Percentiles rank a stretch among this genome's conserved stretches.
Evolutionary conservation across 2,113 vertebrate species (phyloP).

Genomic region (Uropsilus gracilis): DNA sequence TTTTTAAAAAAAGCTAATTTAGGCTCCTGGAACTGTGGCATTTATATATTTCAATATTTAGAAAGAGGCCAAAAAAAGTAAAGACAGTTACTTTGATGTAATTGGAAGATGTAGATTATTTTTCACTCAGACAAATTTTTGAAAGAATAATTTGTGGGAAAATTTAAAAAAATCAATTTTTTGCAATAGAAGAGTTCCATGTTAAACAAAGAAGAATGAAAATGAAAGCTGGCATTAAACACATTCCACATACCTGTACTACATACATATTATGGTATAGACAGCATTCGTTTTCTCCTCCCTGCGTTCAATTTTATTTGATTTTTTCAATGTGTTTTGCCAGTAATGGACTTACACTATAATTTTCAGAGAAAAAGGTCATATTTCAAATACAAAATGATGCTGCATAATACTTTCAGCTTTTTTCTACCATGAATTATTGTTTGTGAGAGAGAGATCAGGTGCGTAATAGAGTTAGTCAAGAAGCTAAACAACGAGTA

Average conservation of each 20-base stretch:
- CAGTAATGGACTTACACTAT: background rate
- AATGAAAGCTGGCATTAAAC: background rate
- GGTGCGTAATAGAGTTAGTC: background rate
- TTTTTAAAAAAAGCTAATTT: background rate
- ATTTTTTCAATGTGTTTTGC: background rate
- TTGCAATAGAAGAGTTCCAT: background rate
- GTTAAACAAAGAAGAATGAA: background rate
- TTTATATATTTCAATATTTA: background rate
- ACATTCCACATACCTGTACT: background rate
- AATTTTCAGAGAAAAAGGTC: background rate
- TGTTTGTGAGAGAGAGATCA: background rate
- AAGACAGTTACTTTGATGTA: background rate
- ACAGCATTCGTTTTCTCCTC: background rate
- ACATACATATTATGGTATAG: background rate
- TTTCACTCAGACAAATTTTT: background rate
- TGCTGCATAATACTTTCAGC: background rate
- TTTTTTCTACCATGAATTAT: background rate
- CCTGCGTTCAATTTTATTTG: background rate
- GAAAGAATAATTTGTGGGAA: conserved; percentile 43
- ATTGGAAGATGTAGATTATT: background rate
- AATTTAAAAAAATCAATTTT: background rate
- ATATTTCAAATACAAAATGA: conserved; percentile 25
- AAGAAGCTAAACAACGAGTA: background rate
- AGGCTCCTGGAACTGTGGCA: background rate
- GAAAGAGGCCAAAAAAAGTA: background rate